A percentile compares a stretch with the other conserved stretches of the same genome.
phyloP scores from a whole-genome alignment of 2,113 vertebrate species.

The Prietella phreatophila region DNA sequence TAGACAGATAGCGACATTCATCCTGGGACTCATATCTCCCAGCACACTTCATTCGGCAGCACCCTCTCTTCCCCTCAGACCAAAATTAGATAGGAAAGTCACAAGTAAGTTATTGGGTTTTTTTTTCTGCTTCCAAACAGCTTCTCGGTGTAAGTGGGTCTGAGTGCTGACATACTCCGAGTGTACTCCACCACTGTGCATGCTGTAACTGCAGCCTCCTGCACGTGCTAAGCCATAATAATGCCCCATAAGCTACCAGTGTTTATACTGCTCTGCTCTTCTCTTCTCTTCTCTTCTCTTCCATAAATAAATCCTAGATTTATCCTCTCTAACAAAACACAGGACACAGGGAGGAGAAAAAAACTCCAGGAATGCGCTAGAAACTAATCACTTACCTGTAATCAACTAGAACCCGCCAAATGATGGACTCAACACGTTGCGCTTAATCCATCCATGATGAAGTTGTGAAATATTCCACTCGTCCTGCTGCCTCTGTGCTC shows the following conservation, averaged over 20 bases:
- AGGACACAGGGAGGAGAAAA: neutral
- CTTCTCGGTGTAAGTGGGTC: neutral
- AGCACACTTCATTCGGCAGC: neutral
- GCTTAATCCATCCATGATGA: slow-evolving; percentile 53
- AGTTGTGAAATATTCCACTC: slow-evolving; percentile 42
- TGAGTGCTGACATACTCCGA: neutral
- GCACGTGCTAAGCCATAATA: neutral
- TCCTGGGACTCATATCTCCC: neutral
- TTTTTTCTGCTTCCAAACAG: neutral
- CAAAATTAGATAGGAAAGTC: slow-evolving; percentile 30
- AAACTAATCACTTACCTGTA: slow-evolving; percentile 38
- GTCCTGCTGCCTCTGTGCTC: slow-evolving; percentile 23
- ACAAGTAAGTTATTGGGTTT: neutral
- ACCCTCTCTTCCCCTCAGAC: neutral
- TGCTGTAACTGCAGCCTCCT: neutral
- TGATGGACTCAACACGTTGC: slow-evolving; percentile 43
- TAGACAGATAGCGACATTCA: neutral
- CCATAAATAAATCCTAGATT: neutral
- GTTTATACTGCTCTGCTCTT: neutral
- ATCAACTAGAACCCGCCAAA: slow-evolving; percentile 6
- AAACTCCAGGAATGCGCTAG: neutral
- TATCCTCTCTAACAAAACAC: neutral
- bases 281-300: neutral
- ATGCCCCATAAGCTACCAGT: neutral
- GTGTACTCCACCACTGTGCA: neutral